Evolutionary conservation across 2,888 invertebrate species (phyloP).

Genomic region (Lepidochrysops patricia): DNA sequence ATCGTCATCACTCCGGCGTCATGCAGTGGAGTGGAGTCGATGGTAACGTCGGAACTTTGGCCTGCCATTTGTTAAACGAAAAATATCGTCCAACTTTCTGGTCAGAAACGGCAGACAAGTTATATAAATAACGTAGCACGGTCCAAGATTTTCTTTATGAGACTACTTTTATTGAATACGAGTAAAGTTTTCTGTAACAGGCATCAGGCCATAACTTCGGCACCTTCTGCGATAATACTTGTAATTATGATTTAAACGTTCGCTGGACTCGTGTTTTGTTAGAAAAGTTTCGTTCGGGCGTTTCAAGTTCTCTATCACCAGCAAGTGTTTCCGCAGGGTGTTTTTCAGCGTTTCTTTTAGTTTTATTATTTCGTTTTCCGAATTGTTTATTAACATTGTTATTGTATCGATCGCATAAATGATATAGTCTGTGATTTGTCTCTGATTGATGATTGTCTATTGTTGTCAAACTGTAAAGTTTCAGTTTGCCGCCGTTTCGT

Average conservation of each 20-base stretch:
- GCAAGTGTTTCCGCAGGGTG: no score
- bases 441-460: no score
- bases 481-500: no score
- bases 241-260: constrained; percentile 3
- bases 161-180: constrained; percentile 13
- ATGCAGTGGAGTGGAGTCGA: constrained; percentile 18
- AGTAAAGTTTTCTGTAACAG: background rate
- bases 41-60: constrained; percentile 37
- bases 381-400: no score
- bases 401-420: no score
- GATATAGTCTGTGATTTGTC: no score
- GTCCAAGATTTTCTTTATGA: constrained; percentile 28
- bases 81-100: constrained; percentile 66
- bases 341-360: background rate
- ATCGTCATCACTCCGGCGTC: background rate
- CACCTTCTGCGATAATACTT: background rate
- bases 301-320: background rate
- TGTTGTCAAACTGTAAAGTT: no score
- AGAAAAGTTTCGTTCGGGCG: background rate
- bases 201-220: background rate
- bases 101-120: constrained; percentile 57
- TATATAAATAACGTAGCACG: constrained; percentile 57
- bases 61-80: constrained; percentile 69
- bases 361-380: no score
- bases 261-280: background rate